Evolutionary conservation across 2,797 vertebrate species (phyloP).

Genomic region (Coccyzus lansbergi): DNA sequence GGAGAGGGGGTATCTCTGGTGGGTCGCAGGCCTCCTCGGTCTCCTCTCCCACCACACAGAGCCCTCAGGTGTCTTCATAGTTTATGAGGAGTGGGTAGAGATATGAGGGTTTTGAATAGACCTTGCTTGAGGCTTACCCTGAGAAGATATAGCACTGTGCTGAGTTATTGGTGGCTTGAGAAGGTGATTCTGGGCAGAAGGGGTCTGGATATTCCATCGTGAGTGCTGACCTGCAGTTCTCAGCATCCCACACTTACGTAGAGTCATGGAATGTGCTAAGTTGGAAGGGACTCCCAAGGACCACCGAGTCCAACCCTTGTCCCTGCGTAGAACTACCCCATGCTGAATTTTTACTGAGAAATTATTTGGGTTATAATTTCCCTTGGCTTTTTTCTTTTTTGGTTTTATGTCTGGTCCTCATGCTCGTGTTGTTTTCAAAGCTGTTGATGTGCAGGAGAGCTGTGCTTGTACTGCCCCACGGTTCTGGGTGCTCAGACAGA

Average conservation of each 20-base stretch:
- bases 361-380: not conserved
- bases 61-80: not conserved
- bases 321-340: too few species aligned
- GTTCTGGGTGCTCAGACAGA: not conserved
- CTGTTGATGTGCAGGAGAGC: not conserved
- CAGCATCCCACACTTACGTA: rapidly evolving
- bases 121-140: not conserved
- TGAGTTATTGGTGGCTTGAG: not conserved
- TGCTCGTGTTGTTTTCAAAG: not conserved
- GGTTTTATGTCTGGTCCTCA: not conserved
- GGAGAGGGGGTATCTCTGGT: not conserved
- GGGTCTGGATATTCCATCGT: not conserved
- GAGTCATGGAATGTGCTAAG: too few species aligned
- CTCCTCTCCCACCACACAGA: not conserved
- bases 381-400: not conserved
- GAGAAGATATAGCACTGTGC: not conserved
- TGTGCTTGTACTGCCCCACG: not conserved
- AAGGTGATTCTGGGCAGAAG: not conserved
- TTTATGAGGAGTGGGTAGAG: not conserved
- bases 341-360: not conserved
- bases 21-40: not conserved
- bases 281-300: too few species aligned
- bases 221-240: not conserved
- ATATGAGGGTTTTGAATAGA: rapidly evolving
- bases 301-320: too few species aligned